Evolutionary conservation across 1,140 invertebrate species (phyloP), one percentile per base, ranked within the genome.

Genomic region (Ephestia elutella): DNA sequence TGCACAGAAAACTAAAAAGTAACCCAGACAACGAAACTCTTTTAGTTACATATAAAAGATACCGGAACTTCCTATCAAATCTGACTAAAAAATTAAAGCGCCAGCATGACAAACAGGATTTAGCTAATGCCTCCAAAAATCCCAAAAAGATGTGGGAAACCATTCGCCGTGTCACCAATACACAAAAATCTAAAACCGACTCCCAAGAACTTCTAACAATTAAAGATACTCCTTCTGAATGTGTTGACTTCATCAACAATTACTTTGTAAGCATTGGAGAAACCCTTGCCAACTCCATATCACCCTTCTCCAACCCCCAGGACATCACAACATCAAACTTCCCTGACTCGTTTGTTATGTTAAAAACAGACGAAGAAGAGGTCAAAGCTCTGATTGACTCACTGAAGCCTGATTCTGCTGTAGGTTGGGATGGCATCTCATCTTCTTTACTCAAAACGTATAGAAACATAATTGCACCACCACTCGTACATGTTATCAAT

Each of bases 61-160:
- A 58, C 25, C 2, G 56, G 13, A 51, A 58, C 13, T 58, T 32
- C 19, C 50, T 48, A n/a, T 30, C 30, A 13, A 15, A 21, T 11
- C 30, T 58, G 13, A 20, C 50, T 2, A 58, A 58, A 58, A 49
- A 58, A 35, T 3, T 28, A 3, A 28, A 28, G 8, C 25, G 25
- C 3, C 25, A 28, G 8, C 25, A 28, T 28, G 25, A 58, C 15
- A 50, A 28, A 32, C 5, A 50, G 19, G 18, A 20, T n/a, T 28
- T 58, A 28, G 18, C 13, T 50, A 50, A 58, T 15, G 56, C 56
- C 8, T 13, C 20, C 19, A 58, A 58, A 10, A 58, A 58, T 51
- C 15, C 15, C 11, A 58, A 32, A 51, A 50, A 19, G 32, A 13
- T 58, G 10, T 58, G 56, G 56, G 49, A 49, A 9, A 25, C 56